These are phyloP conservation scores for Macropis europaea DNA, from an alignment of 2,888 invertebrate genomes.

Conservation along the genomic window DNA sequence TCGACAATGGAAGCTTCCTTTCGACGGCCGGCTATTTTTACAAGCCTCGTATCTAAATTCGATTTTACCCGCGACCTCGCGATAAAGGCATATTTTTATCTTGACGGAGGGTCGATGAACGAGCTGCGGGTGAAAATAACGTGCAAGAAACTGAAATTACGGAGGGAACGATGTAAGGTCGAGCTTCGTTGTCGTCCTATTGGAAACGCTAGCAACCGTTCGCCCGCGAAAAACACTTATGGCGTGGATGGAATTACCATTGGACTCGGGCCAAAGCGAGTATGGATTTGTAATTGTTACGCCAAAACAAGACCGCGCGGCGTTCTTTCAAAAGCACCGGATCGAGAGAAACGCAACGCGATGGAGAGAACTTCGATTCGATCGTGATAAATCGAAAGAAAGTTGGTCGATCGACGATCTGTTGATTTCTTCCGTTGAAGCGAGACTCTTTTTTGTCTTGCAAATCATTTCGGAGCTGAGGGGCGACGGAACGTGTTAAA, in stretches of 20 bases:
- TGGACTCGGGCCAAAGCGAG: slow-evolving; percentile 62
- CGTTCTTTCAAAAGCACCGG: slow-evolving; percentile 43
- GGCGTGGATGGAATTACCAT: slow-evolving; percentile 43
- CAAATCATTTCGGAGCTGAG: too few species aligned
- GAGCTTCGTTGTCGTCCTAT: too few species aligned
- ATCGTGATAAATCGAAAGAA: slow-evolving; percentile 39
- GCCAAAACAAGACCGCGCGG: slow-evolving; percentile 27
- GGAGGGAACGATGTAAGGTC: too few species aligned
- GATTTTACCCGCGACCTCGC: background rate
- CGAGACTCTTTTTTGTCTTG: too few species aligned
- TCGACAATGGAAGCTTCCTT: background rate
- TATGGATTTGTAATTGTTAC: slow-evolving; percentile 69
- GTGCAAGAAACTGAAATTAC: background rate
- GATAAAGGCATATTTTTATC: background rate
- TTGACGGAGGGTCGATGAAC: background rate
- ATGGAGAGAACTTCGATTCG: slow-evolving; percentile 40
- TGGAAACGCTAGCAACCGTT: too few species aligned
- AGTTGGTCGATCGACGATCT: too few species aligned
- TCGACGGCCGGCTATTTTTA: slow-evolving; percentile 1
- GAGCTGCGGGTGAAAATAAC: background rate
- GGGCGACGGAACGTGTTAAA: too few species aligned
- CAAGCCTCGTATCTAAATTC: background rate
- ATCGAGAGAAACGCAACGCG: slow-evolving; percentile 23
- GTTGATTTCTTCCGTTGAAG: too few species aligned
- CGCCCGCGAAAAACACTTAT: slow-evolving; percentile 33